Conservation (phyloP, 1,140 invertebrate genomes). For the Philotrypesis tridentata region DNA sequence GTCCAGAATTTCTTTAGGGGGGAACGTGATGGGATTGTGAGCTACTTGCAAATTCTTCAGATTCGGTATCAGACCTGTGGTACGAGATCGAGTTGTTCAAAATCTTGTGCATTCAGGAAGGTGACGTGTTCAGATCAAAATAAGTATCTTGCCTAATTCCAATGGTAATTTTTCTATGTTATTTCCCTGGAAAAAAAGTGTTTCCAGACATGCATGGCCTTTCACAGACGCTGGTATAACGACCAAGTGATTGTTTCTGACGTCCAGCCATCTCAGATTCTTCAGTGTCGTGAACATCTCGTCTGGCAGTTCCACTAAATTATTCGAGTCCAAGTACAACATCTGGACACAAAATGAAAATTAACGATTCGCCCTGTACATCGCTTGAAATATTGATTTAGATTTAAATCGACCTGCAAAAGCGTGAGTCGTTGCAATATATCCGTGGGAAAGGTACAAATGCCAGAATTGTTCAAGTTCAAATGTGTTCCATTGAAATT, state of each 20-base stretch:
- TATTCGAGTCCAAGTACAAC: slow-evolving; percentile 76
- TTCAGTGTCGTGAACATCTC: slow-evolving; percentile 73
- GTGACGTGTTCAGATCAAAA: neutral
- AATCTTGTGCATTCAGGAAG: too few species aligned
- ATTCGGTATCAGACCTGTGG: slow-evolving; percentile 63
- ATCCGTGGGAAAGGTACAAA: slow-evolving; percentile 56
- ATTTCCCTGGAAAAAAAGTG: slow-evolving; percentile 76
- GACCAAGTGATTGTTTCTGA: slow-evolving; percentile 75
- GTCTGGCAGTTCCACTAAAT: slow-evolving; percentile 70
- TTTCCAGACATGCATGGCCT: slow-evolving; percentile 73
- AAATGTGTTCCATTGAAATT: slow-evolving; percentile 42
- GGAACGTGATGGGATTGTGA: slow-evolving; percentile 74
- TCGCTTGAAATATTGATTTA: neutral
- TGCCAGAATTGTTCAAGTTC: slow-evolving; percentile 52
- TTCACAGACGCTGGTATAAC: slow-evolving; percentile 73
- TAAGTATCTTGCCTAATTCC: slow-evolving; percentile 71
- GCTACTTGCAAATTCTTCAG: slow-evolving; percentile 74
- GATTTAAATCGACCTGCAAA: slow-evolving; percentile 57
- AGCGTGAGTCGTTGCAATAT: slow-evolving; percentile 51
- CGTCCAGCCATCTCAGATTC: slow-evolving; percentile 75
- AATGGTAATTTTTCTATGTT: slow-evolving; percentile 73
- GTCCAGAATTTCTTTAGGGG: slow-evolving; percentile 70
- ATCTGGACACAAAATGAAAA: slow-evolving; percentile 68
- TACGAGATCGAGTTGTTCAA: too few species aligned
- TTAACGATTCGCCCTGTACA: slow-evolving; percentile 14